A percentile compares a stretch with the other conserved stretches of the same genome.
phyloP scores from a whole-genome alignment of 2,797 vertebrate species.

The Mus spretus region DNA sequence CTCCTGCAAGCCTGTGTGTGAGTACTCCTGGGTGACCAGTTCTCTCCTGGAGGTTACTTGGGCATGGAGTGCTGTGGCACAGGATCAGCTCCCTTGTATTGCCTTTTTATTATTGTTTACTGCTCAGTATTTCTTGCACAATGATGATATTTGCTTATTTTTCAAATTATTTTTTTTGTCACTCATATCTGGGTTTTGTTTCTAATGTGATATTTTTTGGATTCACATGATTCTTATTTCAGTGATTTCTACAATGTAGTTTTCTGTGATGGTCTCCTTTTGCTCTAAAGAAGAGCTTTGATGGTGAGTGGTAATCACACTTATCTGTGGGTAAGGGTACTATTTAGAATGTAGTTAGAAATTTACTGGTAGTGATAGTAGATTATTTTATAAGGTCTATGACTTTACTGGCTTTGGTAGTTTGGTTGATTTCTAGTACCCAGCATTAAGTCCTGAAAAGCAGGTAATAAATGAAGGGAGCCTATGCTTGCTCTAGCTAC shows the following conservation, averaged over 20 bases:
- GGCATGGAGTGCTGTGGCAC: too few relatives aligned
- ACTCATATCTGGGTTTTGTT: conserved; percentile 1
- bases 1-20: too few relatives aligned
- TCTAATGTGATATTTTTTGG: not conserved
- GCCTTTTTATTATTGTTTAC: conserved; percentile 45
- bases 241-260: not conserved
- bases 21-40: too few relatives aligned
- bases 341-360: not conserved
- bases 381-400: not conserved
- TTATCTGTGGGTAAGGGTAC: not conserved
- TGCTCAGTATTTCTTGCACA: not conserved
- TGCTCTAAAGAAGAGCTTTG: not conserved
- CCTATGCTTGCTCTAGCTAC: not conserved
- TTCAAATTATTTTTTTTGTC: not conserved
- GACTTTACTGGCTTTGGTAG: not conserved
- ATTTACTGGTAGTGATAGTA: not conserved
- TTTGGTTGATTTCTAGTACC: not conserved
- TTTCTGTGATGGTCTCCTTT: not conserved
- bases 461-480: not conserved
- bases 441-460: not conserved
- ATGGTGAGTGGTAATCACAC: not conserved
- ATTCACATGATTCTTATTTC: not conserved
- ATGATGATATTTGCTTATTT: conserved; percentile 7
- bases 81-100: too few relatives aligned
- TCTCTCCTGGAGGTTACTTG: too few relatives aligned